These are phyloP conservation scores for Drosophila santomea DNA, from an alignment of 1,140 invertebrate species.

Conservation along the genomic window DNA sequence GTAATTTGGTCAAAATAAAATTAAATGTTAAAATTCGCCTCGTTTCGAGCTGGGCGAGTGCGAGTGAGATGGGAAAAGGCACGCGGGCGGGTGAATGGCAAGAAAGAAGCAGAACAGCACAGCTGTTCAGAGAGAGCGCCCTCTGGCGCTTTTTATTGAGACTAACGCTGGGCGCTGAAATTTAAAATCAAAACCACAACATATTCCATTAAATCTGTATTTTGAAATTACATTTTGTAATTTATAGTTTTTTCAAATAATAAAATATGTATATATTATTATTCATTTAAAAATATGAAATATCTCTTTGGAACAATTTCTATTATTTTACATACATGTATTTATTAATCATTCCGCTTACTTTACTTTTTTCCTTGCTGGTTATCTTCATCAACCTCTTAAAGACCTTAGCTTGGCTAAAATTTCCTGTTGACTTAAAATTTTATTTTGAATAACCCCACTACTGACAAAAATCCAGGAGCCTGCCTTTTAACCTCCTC, in stretches of 20 bases:
- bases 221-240: too few relatives aligned
- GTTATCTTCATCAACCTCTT: neutral
- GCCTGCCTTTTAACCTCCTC: neutral
- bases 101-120: neutral
- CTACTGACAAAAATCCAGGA: conserved; percentile 11
- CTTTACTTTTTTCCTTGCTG: too few relatives aligned
- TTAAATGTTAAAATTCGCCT: conserved; percentile 38
- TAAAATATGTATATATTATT: too few relatives aligned
- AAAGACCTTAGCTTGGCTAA: neutral
- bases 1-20: conserved; percentile 49
- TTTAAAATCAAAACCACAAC: neutral
- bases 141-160: neutral
- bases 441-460: neutral
- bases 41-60: conserved; percentile 6
- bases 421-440: neutral
- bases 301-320: too few relatives aligned
- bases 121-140: conserved; percentile 4
- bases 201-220: neutral
- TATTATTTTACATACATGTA: neutral
- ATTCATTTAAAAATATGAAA: too few relatives aligned
- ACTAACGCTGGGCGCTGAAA: neutral
- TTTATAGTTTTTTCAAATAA: too few relatives aligned
- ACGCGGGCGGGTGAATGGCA: neutral
- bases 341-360: neutral
- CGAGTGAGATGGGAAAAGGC: conserved; percentile 1